Evolutionary conservation across 2,113 vertebrate genomes (phyloP).

Genomic region (Mesembrinibis cayennensis): DNA sequence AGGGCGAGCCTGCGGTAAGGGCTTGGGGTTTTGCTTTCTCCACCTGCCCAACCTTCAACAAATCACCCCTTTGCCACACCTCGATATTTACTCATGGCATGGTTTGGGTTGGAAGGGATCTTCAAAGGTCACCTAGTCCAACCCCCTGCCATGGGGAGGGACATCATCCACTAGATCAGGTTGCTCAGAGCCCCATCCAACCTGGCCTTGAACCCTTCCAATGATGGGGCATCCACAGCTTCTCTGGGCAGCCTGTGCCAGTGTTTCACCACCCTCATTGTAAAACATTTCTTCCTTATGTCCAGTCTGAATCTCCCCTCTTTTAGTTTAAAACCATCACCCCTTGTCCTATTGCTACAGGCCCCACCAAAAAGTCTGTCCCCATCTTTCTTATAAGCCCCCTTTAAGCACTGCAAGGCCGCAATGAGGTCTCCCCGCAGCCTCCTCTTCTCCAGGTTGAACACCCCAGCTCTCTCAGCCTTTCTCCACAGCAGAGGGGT

Average conservation of each 20-base stretch:
- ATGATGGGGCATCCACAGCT: not conserved
- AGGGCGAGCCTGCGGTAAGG: not conserved
- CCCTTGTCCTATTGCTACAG: not conserved
- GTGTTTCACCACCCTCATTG: accelerated
- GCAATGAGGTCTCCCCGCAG: not conserved
- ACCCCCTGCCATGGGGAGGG: not conserved
- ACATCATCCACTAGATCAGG: accelerated
- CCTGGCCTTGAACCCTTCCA: not conserved
- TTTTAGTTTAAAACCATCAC: not conserved
- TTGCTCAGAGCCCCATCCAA: accelerated
- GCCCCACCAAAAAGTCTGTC: not conserved
- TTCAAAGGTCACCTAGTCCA: not conserved
- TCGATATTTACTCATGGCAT: not conserved
- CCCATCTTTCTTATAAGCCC: not conserved
- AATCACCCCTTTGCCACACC: not conserved
- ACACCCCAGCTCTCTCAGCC: not conserved
- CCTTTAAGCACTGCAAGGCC: not conserved
- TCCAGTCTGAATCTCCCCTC: not conserved
- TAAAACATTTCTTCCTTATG: accelerated
- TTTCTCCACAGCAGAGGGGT: not conserved
- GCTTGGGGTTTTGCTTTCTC: not conserved
- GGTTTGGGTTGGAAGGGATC: not conserved
- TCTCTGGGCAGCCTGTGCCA: not conserved
- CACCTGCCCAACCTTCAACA: not conserved
- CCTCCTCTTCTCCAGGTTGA: not conserved